Conservation (phyloP, 2,797 vertebrate genomes). For the Nyctalus aviator region DNA sequence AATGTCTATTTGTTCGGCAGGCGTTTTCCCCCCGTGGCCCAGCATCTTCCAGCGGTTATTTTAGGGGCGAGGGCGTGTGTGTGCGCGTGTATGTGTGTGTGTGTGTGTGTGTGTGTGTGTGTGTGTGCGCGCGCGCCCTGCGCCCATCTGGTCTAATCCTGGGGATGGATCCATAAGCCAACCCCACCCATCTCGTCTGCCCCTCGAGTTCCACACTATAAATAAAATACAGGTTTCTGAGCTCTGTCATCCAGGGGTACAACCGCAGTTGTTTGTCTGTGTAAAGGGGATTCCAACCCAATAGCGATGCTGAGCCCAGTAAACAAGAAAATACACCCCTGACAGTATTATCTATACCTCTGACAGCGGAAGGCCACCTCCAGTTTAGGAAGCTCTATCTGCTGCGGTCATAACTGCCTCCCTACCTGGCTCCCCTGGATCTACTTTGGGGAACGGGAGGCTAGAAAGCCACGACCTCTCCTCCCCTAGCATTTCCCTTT, state of each 20-base stretch:
- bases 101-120: not conserved
- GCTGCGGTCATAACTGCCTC: not conserved
- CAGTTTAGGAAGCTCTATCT: not conserved
- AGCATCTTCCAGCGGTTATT: conserved; percentile 59
- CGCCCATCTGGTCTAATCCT: conserved; percentile 79
- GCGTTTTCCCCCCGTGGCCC: conserved; percentile 64
- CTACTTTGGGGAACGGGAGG: not conserved
- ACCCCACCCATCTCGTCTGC: conserved; percentile 62
- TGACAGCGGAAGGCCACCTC: not conserved
- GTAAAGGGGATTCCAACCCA: not conserved
- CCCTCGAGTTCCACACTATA: conserved; percentile 68
- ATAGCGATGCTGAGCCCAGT: not conserved
- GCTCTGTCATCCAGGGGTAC: conserved; percentile 33
- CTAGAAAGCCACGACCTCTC: not conserved
- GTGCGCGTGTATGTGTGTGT: not conserved
- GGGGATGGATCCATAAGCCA: conserved; percentile 59
- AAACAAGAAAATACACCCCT: not conserved
- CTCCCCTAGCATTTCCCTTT: not conserved
- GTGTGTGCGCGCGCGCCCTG: not conserved
- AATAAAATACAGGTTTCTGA: conserved; percentile 71
- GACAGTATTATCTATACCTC: not conserved
- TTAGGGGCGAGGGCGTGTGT: not conserved
- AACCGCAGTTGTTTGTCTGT: conserved; percentile 41
- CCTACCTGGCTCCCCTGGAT: not conserved
- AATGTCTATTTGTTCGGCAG: conserved; percentile 81